These are phyloP conservation scores for Brenthis ino DNA, from an alignment of 2,888 invertebrate genomes.

Conservation along the genomic window DNA sequence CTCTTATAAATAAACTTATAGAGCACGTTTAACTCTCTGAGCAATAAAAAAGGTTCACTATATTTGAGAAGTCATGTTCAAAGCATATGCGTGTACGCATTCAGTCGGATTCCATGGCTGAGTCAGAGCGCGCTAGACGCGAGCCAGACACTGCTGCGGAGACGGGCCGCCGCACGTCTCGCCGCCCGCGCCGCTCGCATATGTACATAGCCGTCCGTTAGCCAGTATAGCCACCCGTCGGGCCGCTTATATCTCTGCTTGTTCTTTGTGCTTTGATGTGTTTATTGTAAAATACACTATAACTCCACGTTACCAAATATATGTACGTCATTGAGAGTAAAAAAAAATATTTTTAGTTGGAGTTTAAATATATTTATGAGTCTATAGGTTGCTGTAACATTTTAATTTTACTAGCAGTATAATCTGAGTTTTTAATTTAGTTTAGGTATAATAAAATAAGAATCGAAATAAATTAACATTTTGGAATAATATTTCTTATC, in stretches of 20 bases:
- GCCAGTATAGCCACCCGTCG: constrained; percentile 26
- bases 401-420: too few relatives aligned
- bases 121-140: constrained; percentile 66
- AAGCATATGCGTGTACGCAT: constrained; percentile 46
- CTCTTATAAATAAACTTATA: constrained; percentile 4
- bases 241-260: constrained; percentile 23
- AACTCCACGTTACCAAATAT: constrained; percentile 2
- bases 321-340: not conserved
- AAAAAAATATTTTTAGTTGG: not conserved
- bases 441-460: too few relatives aligned
- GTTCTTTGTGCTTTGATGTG: constrained; percentile 40
- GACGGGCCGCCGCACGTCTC: constrained; percentile 46
- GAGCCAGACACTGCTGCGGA: constrained; percentile 68
- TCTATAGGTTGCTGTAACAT: too few relatives aligned
- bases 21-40: constrained; percentile 10
- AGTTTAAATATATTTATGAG: too few relatives aligned
- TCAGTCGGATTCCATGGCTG: constrained; percentile 59
- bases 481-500: too few relatives aligned
- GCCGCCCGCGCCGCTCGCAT: constrained; percentile 46
- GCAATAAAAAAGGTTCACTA: constrained; percentile 29
- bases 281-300: constrained; percentile 38
- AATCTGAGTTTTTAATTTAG: too few relatives aligned
- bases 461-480: too few relatives aligned
- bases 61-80: constrained; percentile 31
- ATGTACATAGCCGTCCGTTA: constrained; percentile 44